Percentiles rank a stretch among this genome's conserved stretches.
Conservation (phyloP, 2,888 invertebrate genomes). For the Nomada ferruginata region DNA sequence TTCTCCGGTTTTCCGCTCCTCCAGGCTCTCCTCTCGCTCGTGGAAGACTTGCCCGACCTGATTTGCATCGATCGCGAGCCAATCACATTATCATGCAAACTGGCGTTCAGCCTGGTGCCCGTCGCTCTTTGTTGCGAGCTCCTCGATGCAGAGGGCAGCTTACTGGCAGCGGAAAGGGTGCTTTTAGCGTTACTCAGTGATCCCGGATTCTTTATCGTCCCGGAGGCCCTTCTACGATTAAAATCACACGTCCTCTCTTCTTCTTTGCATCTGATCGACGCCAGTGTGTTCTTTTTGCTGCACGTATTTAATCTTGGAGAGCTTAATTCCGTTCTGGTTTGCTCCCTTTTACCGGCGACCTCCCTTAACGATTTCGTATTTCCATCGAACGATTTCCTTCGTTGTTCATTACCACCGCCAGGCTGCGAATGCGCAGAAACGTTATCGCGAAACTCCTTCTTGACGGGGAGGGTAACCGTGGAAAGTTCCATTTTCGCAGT, state of each 20-base stretch:
- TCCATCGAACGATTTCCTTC: not conserved
- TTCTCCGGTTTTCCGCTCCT: not conserved
- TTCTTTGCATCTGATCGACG: not conserved
- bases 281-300: not conserved
- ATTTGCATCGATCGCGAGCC: constrained; percentile 8
- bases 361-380: not conserved
- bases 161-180: not conserved
- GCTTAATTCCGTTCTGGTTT: not conserved
- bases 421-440: not conserved
- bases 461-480: not conserved
- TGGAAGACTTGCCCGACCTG: not conserved
- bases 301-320: not conserved
- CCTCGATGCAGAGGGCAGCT: not conserved
- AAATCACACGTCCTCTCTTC: constrained; percentile 18
- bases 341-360: not conserved
- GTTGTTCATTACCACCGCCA: not conserved
- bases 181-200: not conserved
- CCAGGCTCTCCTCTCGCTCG: not conserved
- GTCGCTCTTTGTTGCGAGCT: constrained; percentile 13
- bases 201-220: not conserved
- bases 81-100: constrained; percentile 30
- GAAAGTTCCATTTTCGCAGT: constrained; percentile 24
- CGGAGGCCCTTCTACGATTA: not conserved
- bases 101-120: constrained; percentile 22
- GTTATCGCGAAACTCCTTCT: not conserved